phyloP scores from a whole-genome alignment of 2,888 invertebrate species.

The Phlogophora meticulosa region DNA sequence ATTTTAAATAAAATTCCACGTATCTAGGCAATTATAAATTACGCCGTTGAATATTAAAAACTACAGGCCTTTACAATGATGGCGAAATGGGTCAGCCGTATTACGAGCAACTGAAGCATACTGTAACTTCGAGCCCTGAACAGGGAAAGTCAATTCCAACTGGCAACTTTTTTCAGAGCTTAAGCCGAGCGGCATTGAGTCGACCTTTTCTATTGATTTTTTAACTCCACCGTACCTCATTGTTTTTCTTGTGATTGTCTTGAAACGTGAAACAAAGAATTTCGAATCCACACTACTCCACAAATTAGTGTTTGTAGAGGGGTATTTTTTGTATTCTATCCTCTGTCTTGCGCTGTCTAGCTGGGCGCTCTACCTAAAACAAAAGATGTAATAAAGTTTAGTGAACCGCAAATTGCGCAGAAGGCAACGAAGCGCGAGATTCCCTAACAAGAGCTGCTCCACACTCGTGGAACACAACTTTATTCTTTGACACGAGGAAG shows the following conservation, averaged over 20 bases:
- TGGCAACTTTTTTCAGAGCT: slow-evolving; percentile 81
- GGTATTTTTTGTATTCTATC: slow-evolving; percentile 34
- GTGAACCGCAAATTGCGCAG: slow-evolving; percentile 73
- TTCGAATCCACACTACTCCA: slow-evolving; percentile 38
- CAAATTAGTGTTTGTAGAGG: slow-evolving; percentile 24
- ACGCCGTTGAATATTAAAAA: slow-evolving; percentile 49
- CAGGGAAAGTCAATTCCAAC: slow-evolving; percentile 87
- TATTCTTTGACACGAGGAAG: slow-evolving; percentile 44
- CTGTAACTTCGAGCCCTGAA: slow-evolving; percentile 78
- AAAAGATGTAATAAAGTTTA: slow-evolving; percentile 78
- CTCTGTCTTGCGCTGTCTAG: slow-evolving; percentile 49
- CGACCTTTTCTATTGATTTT: slow-evolving; percentile 75
- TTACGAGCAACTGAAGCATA: slow-evolving; percentile 72
- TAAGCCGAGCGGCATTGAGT: slow-evolving; percentile 69
- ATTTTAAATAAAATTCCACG: slow-evolving; percentile 1
- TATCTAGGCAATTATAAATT: slow-evolving; percentile 44
- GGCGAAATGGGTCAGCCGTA: slow-evolving; percentile 75
- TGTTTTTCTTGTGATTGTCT: slow-evolving; percentile 65
- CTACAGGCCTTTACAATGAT: slow-evolving; percentile 57
- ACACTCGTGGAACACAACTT: slow-evolving; percentile 56
- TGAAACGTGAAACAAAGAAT: slow-evolving; percentile 58
- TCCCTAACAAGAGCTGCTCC: slow-evolving; percentile 63
- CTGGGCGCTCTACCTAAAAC: slow-evolving; percentile 63
- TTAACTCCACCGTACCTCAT: slow-evolving; percentile 67
- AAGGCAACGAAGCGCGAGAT: slow-evolving; percentile 71